These are phyloP conservation scores for Anabacerthia variegaticeps DNA, from an alignment of 2,797 vertebrate species.

Conservation along the genomic window DNA sequence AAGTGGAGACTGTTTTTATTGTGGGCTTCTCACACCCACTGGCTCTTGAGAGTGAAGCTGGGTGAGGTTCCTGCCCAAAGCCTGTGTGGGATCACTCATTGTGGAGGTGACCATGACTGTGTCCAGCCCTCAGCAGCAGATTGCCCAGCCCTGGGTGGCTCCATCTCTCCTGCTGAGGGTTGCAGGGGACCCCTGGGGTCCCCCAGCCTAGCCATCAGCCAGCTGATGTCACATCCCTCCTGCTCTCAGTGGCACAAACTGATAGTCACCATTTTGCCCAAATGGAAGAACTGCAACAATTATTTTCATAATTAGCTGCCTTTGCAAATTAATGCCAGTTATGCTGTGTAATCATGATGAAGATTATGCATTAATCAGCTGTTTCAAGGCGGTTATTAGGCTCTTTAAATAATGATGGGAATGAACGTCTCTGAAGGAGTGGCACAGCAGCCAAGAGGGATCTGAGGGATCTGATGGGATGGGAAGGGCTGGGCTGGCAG, in stretches of 20 bases:
- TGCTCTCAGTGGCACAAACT: background rate
- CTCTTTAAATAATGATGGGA: conserved; percentile 76
- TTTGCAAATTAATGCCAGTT: conserved; percentile 82
- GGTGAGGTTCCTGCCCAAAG: background rate
- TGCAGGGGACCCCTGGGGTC: background rate
- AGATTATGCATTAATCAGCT: conserved; percentile 82
- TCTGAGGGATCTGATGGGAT: fast-evolving
- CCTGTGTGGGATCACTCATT: fast-evolving
- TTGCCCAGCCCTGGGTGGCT: background rate
- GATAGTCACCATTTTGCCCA: conserved; percentile 63
- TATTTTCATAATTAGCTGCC: conserved; percentile 82
- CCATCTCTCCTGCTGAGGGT: background rate
- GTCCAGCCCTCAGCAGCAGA: background rate
- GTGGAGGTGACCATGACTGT: background rate
- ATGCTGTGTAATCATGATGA: conserved; percentile 80
- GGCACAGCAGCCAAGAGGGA: background rate
- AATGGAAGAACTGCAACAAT: conserved; percentile 75
- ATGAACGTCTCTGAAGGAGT: conserved; percentile 50
- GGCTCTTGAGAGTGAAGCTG: fast-evolving
- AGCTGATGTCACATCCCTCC: background rate
- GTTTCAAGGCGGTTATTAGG: conserved; percentile 79
- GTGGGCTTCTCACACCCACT: background rate
- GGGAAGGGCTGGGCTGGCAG: background rate
- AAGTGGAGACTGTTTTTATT: background rate
- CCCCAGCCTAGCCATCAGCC: background rate